A percentile compares a stretch with the other conserved stretches of the same genome.
Conservation (phyloP, 2,888 invertebrate species). For the Phortica okadai region DNA sequence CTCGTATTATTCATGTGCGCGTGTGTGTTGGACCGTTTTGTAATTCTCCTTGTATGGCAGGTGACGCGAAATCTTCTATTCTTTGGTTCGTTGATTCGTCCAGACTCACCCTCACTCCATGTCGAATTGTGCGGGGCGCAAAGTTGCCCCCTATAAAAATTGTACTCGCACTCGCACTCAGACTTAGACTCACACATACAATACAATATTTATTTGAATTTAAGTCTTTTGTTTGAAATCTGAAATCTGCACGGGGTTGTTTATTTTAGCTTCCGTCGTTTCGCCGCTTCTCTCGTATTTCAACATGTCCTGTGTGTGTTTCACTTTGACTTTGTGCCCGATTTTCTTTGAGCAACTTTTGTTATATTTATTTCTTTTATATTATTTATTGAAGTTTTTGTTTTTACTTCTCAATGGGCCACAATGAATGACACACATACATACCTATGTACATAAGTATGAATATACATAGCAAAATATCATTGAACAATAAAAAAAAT, state of each 20-base stretch:
- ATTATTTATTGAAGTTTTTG: not conserved
- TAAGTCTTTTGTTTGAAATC: slow-evolving; percentile 70
- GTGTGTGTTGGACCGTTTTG: slow-evolving; percentile 47
- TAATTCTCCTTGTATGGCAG: slow-evolving; percentile 73
- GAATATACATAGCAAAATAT: too few relatives aligned
- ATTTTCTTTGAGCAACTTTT: slow-evolving; percentile 13
- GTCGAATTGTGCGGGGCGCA: slow-evolving; percentile 70
- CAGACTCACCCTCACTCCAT: slow-evolving; percentile 68
- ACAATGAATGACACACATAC: too few relatives aligned
- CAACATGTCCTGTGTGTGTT: not conserved
- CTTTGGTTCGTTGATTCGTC: slow-evolving; percentile 36
- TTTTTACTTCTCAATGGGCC: too few relatives aligned
- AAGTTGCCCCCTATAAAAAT: slow-evolving; percentile 63
- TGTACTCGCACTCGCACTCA: slow-evolving; percentile 28
- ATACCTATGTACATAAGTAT: too few relatives aligned
- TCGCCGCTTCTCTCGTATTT: not conserved
- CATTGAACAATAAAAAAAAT: too few relatives aligned
- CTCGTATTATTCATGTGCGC: slow-evolving; percentile 26
- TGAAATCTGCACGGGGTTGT: slow-evolving; percentile 69
- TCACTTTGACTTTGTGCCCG: slow-evolving; percentile 52
- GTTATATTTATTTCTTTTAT: not conserved
- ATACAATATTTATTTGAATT: slow-evolving; percentile 73
- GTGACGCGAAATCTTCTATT: slow-evolving; percentile 77
- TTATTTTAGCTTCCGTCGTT: slow-evolving; percentile 57
- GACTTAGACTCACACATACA: slow-evolving; percentile 26